A percentile compares a stretch with the other conserved stretches of the same genome.
Conservation (phyloP, 2,888 invertebrate genomes). For the Tillus elongatus region DNA sequence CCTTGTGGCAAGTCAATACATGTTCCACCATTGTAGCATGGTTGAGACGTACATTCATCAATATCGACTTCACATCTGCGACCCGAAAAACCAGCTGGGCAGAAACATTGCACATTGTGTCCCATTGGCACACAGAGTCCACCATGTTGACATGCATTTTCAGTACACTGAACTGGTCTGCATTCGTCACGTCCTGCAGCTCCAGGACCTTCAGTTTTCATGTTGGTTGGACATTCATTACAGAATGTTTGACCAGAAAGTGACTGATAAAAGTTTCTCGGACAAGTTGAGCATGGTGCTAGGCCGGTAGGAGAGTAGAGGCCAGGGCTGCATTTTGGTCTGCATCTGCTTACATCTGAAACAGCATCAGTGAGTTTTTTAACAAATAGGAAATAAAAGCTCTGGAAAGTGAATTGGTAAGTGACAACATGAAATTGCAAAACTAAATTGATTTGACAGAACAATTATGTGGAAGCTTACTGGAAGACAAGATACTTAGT, state of each 20-base stretch:
- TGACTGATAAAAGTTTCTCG: conserved; percentile 85
- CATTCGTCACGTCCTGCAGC: conserved; percentile 73
- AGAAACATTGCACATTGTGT: conserved; percentile 84
- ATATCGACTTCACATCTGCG: conserved; percentile 89
- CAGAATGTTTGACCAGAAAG: conserved; percentile 76
- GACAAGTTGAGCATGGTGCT: conserved; percentile 88
- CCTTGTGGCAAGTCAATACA: conserved; percentile 90
- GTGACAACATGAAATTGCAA: too few relatives aligned
- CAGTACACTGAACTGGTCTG: conserved; percentile 76
- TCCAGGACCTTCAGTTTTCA: conserved; percentile 74
- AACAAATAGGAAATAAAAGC: too few relatives aligned
- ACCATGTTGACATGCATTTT: conserved; percentile 82
- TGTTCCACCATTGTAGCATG: conserved; percentile 87
- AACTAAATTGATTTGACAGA: too few relatives aligned
- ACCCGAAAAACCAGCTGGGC: conserved; percentile 91
- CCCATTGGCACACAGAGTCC: conserved; percentile 82
- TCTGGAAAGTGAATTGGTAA: too few relatives aligned
- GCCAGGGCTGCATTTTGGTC: conserved; percentile 82
- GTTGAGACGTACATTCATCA: conserved; percentile 88
- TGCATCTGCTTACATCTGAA: conserved; percentile 68
- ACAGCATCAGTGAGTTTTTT: too few relatives aligned
- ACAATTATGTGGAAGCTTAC: too few relatives aligned
- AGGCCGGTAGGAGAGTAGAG: conserved; percentile 88
- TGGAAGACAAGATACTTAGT: too few relatives aligned
- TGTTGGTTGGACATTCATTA: conserved; percentile 82